Percentiles rank a stretch among this genome's conserved stretches.
These are phyloP conservation scores for Podarcis cretensis DNA, from an alignment of 2,113 vertebrate genomes.

Conservation along the genomic window DNA sequence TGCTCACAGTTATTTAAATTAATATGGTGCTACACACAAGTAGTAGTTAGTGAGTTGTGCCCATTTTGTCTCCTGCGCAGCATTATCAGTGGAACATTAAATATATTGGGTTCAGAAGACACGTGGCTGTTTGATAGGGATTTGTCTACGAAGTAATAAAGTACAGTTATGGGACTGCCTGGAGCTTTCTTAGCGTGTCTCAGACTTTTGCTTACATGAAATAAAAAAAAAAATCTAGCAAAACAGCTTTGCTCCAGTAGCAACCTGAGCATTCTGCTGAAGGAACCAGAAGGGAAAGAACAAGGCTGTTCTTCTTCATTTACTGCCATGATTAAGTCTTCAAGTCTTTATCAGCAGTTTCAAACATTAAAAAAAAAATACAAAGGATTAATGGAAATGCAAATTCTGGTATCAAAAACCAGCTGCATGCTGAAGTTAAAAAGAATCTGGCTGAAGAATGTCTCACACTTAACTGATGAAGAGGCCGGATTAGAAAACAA, in stretches of 20 bases:
- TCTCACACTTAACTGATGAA: constrained; percentile 55
- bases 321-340: constrained; percentile 26
- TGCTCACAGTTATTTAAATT: background rate
- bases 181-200: constrained; percentile 37
- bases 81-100: constrained; percentile 33
- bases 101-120: constrained; percentile 28
- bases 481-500: constrained; percentile 63
- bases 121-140: constrained; percentile 23
- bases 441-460: constrained; percentile 50
- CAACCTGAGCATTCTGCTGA: constrained; percentile 31
- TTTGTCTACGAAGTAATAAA: constrained; percentile 38
- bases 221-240: constrained; percentile 16
- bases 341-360: constrained; percentile 60
- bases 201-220: constrained; percentile 51
- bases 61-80: background rate
- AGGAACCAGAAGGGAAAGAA: constrained; percentile 52
- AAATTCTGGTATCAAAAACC: constrained; percentile 50
- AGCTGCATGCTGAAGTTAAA: constrained; percentile 27
- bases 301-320: constrained; percentile 45
- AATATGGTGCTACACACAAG: no score
- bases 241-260: constrained; percentile 45
- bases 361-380: constrained; percentile 35
- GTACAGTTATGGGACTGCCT: constrained; percentile 24
- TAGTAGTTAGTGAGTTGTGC: background rate
- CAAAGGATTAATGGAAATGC: constrained; percentile 24